Base-by-base conservation (phyloP, 2,888 invertebrate species). In the Aricia artaxerxes region DNA sequence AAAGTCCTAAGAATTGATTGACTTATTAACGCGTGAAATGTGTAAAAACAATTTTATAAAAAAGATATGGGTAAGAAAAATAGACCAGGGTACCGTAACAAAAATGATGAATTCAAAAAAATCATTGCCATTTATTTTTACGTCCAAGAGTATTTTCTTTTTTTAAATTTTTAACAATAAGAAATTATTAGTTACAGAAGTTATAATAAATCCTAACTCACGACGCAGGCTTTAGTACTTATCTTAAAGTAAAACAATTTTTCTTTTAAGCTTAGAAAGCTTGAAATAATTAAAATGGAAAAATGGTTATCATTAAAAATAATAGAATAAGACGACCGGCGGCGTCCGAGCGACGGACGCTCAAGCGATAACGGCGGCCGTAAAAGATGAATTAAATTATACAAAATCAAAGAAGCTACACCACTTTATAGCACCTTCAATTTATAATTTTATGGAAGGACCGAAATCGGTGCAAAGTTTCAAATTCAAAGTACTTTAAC, bases 381-480 rank as follows among this genome's bases (percentile, higher is more conserved):
- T 69, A 69, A 69, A 69, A 69, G 5, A 13, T 7, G 13, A 69
- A 35, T 69, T 69, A 69, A 69, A 69, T 69, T 35, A 69, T 69
- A 38, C 35, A 69, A 69, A 69, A 69, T 69, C 69, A 69, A 69
- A 69, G 16, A 69, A 1, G 13, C 11, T 57, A 16, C 4, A 57
- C 4, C 35, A 38, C 69, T 64, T 64, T 38, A 69, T 5, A 69
- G 35, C 35, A 69, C 35, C 4, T 69, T 13, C 35, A 38, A 69
- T 38, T 69, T 69, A 69, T 35, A 35, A 69, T 69, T 69, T 69
- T 16, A 38, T 13, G 69, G 13, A 69, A 38, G 35, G 69, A 35
- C 38, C 69, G 1, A 69, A 69, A 69, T 35, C 2, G 35, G 35
- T 69, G 35, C 5, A 35, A 69, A 69, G 69, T 69, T 38, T 9